Base-by-base conservation (phyloP, 2,888 invertebrate species). In the Clostera curtula region DNA sequence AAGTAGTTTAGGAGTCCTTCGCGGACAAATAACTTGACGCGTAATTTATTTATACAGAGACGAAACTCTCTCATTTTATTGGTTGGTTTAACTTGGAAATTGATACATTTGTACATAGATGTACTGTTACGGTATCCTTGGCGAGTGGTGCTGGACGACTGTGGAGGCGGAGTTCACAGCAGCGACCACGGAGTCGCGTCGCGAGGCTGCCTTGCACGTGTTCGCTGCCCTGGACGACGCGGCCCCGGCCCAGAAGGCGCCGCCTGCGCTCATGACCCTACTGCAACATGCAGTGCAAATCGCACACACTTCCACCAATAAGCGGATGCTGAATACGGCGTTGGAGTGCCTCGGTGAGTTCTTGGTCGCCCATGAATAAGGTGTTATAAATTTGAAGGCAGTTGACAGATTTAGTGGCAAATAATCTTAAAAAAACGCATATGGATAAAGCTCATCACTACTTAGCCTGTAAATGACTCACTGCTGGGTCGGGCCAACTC, bases 111-210 rank as follows among this genome's bases (percentile, higher is more conserved):
- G 5, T 25, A 14, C 27, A 51, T 63, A 92, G 92, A 90, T 93
- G 86, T 95, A 96, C 67, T 94, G 95, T 68, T 93, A 91, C 72
- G 90, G 89, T 49, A 89, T 96, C 4, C 75, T 96, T n/a, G 88
- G 91, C 38, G 87, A 90, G 19, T 87, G 88, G 58, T 88, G 95
- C 55, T 76, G 95, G 45, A 82, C 89, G 35, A 86, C 92, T 28
- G 85, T 96, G 40, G 89, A 89, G 29, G 79, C 82, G 4, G 87
- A 90, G 44, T 68, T 91, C 21, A 83, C 87, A 25, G 86, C 90
- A 26, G 79, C 93, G 26, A 87, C 86, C 16, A 79, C 76, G 5
- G 88, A 89, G 50, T 34, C 85, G 85, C 58, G 59, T 34, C 72
- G 75, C 28, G 82, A 77, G 53, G 80, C 82, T 5, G 85, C 80